These are phyloP conservation scores for Paramuricea clavata DNA, from an alignment of 92 coral and sea anemone genomes.

Conservation along the genomic window DNA sequence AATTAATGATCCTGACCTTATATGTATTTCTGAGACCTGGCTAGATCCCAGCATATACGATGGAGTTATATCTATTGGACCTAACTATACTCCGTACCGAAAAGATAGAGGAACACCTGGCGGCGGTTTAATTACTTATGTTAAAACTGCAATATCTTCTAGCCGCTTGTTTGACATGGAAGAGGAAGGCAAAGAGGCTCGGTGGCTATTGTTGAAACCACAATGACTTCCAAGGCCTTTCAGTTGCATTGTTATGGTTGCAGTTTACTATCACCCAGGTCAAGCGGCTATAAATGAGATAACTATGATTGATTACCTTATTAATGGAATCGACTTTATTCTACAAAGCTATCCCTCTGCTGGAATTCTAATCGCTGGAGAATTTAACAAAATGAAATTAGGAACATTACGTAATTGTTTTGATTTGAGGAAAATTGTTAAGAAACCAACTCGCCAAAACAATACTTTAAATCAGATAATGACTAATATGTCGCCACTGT, in stretches of 20 bases:
- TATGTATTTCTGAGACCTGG: no score
- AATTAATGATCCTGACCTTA: no score
- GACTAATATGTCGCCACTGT: not conserved
- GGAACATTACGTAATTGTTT: not conserved
- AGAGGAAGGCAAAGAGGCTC: slow-evolving; percentile 36
- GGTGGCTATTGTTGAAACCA: slow-evolving; percentile 38
- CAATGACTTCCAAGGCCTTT: slow-evolving; percentile 43
- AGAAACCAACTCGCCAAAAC: slow-evolving; percentile 29
- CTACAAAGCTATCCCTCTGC: slow-evolving; percentile 44
- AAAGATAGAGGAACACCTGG: no score
- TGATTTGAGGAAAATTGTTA: slow-evolving; percentile 11
- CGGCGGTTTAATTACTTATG: no score
- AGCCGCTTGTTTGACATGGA: slow-evolving; percentile 26
- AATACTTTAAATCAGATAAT: slow-evolving; percentile 51
- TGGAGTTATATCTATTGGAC: no score
- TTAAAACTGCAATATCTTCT: slow-evolving; percentile 22
- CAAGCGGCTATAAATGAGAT: slow-evolving; percentile 14
- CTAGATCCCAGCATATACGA: no score
- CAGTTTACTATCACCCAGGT: slow-evolving; percentile 41
- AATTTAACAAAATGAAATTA: slow-evolving; percentile 16
- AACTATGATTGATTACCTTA: slow-evolving; percentile 38
- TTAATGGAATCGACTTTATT: slow-evolving; percentile 29
- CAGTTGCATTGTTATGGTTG: slow-evolving; percentile 46
- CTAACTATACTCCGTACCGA: no score
- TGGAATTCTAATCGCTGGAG: slow-evolving; percentile 47